Percentiles rank a stretch among this genome's conserved stretches.
Evolutionary conservation across 2,797 vertebrate species (phyloP).

Genomic region (Eospalax fontanierii): DNA sequence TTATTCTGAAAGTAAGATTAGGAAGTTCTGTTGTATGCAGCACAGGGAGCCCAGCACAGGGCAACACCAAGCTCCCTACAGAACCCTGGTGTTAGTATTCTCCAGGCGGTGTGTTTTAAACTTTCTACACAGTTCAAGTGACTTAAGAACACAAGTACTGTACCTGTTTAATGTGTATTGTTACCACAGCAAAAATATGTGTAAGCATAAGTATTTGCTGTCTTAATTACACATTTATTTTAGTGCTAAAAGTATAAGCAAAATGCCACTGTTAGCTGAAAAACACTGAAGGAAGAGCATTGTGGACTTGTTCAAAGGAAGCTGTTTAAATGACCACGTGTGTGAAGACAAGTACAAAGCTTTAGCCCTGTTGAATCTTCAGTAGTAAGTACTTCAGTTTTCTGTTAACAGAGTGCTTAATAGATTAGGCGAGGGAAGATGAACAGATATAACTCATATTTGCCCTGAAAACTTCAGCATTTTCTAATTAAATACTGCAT

Average conservation of each 20-base stretch:
- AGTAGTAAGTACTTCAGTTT: constrained; percentile 58
- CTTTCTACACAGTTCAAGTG: constrained; percentile 17
- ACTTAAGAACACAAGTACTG: background rate
- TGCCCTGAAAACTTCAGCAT: constrained; percentile 73
- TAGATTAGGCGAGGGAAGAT: constrained; percentile 71
- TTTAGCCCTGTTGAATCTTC: constrained; percentile 55
- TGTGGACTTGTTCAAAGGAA: background rate
- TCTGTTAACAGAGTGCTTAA: constrained; percentile 57
- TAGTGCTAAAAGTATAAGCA: constrained; percentile 10
- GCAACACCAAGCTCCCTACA: background rate
- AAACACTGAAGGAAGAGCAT: constrained; percentile 43
- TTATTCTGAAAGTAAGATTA: constrained; percentile 38
- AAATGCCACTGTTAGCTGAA: constrained; percentile 33
- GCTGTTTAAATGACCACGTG: constrained; percentile 27
- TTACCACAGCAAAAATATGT: background rate
- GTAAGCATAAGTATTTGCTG: background rate
- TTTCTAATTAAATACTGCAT: constrained; percentile 79
- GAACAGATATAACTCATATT: constrained; percentile 11
- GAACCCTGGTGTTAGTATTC: background rate
- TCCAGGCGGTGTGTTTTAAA: background rate
- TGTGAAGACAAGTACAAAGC: constrained; percentile 34
- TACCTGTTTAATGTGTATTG: background rate
- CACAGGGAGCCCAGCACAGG: background rate
- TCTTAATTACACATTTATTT: constrained; percentile 51
- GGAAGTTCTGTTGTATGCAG: background rate